A percentile compares a stretch with the other conserved stretches of the same genome.
Conservation (phyloP, 2,888 invertebrate genomes). For the Lampropteryx suffumata region DNA sequence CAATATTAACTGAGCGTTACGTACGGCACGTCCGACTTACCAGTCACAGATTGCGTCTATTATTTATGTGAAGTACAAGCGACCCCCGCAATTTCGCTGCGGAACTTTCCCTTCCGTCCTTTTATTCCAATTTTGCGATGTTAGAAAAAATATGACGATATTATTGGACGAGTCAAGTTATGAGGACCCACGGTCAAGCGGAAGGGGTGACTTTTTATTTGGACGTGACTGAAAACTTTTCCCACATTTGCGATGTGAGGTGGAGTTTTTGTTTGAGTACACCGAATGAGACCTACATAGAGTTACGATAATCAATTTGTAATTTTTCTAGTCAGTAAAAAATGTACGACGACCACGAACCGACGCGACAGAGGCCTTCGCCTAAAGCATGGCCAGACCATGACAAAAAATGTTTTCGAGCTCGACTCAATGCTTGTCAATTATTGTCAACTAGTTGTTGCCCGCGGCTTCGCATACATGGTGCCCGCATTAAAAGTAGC, state of each 20-base stretch:
- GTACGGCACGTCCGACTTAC: slow-evolving; percentile 38
- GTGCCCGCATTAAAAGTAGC: no score
- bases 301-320: slow-evolving; percentile 6
- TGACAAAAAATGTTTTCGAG: no score
- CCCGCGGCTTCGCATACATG: no score
- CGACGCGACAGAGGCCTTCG: no score
- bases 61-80: slow-evolving; percentile 70
- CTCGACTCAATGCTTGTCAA: no score
- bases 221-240: slow-evolving; percentile 35
- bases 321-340: neutral
- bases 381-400: no score
- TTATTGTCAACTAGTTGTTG: no score
- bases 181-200: slow-evolving; percentile 69
- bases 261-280: slow-evolving; percentile 20
- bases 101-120: slow-evolving; percentile 70
- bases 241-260: slow-evolving; percentile 28
- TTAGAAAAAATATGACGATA: slow-evolving; percentile 80
- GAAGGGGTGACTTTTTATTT: slow-evolving; percentile 63
- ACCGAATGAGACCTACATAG: neutral
- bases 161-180: slow-evolving; percentile 73
- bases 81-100: slow-evolving; percentile 73
- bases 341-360: no score
- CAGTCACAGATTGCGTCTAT: slow-evolving; percentile 75
- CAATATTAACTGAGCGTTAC: slow-evolving; percentile 35
- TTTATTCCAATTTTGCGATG: slow-evolving; percentile 76